phyloP scores from a whole-genome alignment of 1,140 invertebrate genomes.

The Apis dorsata region DNA sequence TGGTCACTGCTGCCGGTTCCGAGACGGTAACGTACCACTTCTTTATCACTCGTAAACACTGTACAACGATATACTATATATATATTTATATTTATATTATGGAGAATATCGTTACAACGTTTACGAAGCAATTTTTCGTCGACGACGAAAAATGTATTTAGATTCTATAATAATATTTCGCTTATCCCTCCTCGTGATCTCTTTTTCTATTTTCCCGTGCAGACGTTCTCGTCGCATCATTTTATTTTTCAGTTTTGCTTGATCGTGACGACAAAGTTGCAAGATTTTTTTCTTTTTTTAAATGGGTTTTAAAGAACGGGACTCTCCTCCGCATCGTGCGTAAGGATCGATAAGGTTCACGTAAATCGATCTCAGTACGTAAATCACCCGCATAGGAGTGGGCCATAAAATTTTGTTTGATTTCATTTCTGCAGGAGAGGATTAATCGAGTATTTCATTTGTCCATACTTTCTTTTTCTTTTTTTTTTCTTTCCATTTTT shows the following conservation, averaged over 20 bases:
- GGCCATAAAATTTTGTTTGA: slow-evolving; percentile 64
- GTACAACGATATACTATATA: not conserved
- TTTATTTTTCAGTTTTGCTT: not conserved
- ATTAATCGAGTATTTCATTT: slow-evolving; percentile 40
- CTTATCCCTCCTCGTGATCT: not conserved
- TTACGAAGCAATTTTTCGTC: not conserved
- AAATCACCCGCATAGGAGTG: slow-evolving; percentile 62
- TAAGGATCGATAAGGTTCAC: not conserved
- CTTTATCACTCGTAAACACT: slow-evolving; percentile 19
- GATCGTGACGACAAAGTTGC: not conserved
- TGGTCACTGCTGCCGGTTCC: slow-evolving; percentile 94
- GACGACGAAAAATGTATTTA: too few relatives aligned
- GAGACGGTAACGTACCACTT: slow-evolving; percentile 87
- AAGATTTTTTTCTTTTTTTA: not conserved
- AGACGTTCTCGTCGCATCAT: slow-evolving; percentile 15
- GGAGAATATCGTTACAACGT: slow-evolving; percentile 10
- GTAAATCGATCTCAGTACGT: not conserved
- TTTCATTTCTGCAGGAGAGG: slow-evolving; percentile 39
- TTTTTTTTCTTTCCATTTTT: too few relatives aligned
- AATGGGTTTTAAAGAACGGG: not conserved
- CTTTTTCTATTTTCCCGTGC: slow-evolving; percentile 20
- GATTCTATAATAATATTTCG: not conserved
- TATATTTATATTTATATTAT: not conserved
- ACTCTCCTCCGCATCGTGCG: slow-evolving; percentile 16
- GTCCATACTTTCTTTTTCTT: not conserved